Percentiles rank a stretch among this genome's conserved stretches.
Conservation (phyloP, 2,113 vertebrate genomes). For the Anarhynchus alexandrinus region DNA sequence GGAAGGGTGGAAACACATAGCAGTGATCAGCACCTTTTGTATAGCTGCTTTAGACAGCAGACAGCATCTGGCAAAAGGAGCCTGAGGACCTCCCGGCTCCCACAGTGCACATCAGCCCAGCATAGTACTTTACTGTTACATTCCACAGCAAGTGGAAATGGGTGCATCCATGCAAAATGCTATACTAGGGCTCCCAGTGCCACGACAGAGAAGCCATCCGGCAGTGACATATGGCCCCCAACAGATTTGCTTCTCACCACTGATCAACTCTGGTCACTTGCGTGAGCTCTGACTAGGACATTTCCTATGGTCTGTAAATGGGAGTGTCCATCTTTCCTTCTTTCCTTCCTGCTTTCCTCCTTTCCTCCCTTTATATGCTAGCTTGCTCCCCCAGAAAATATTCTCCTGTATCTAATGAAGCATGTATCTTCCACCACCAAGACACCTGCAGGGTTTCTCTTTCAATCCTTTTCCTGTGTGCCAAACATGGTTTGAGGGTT, state of each 20-base stretch:
- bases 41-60: not conserved
- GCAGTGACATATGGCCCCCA: fast-evolving
- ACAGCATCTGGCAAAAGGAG: not conserved
- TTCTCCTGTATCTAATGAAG: no score
- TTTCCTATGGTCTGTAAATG: not conserved
- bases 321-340: no score
- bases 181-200: no score
- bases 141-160: not conserved
- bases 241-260: not conserved
- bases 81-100: not conserved
- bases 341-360: no score
- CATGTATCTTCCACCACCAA: no score
- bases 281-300: not conserved
- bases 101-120: not conserved
- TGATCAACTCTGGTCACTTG: not conserved
- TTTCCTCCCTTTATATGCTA: no score
- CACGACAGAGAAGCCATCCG: not conserved
- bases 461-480: no score
- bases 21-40: not conserved
- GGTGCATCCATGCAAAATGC: not conserved
- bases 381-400: no score
- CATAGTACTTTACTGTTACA: no score
- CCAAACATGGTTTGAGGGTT: no score
- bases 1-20: not conserved
- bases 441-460: no score